Conservation (phyloP, 2,113 vertebrate genomes). For the Polyodon spathula region DNA sequence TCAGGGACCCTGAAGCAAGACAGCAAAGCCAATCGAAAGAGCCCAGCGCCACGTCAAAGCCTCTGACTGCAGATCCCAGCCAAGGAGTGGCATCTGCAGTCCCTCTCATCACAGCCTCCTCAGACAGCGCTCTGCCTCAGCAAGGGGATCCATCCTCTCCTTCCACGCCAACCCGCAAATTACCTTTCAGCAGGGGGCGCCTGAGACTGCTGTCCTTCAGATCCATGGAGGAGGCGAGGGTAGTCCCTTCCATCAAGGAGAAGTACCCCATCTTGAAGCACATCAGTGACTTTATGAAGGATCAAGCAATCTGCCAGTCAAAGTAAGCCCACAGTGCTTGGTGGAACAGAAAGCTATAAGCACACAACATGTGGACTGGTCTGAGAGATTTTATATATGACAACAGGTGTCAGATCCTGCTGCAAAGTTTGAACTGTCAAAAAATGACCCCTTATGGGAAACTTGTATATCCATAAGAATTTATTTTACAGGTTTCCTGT, state of each 20-base stretch:
- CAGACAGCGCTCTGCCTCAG: conserved; percentile 51
- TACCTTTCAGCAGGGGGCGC: conserved; percentile 72
- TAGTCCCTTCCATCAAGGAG: conserved; percentile 70
- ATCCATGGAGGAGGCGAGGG: conserved; percentile 75
- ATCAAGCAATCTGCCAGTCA: conserved; percentile 72
- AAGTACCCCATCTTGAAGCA: conserved; percentile 76
- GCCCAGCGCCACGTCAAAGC: conserved; percentile 14
- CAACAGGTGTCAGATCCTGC: too few species aligned
- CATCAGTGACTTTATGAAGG: conserved; percentile 80
- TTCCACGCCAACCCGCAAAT: conserved; percentile 63
- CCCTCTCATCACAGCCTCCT: conserved; percentile 31
- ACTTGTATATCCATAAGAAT: too few species aligned
- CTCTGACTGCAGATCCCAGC: conserved; percentile 22
- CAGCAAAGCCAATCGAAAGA: conserved; percentile 16
- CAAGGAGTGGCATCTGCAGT: conserved; percentile 25
- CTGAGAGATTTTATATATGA: too few species aligned
- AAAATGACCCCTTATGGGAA: too few species aligned
- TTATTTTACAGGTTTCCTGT: too few species aligned
- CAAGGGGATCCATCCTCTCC: conserved; percentile 65
- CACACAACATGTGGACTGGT: too few species aligned
- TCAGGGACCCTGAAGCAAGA: conserved; percentile 15
- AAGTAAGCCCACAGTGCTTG: conserved; percentile 70
- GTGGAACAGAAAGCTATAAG: neutral
- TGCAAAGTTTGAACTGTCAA: too few species aligned
- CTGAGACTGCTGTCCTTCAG: conserved; percentile 86